Evolutionary conservation across 2,888 invertebrate species (phyloP), one percentile per base, ranked within the genome.

Genomic region (Acleris literana): DNA sequence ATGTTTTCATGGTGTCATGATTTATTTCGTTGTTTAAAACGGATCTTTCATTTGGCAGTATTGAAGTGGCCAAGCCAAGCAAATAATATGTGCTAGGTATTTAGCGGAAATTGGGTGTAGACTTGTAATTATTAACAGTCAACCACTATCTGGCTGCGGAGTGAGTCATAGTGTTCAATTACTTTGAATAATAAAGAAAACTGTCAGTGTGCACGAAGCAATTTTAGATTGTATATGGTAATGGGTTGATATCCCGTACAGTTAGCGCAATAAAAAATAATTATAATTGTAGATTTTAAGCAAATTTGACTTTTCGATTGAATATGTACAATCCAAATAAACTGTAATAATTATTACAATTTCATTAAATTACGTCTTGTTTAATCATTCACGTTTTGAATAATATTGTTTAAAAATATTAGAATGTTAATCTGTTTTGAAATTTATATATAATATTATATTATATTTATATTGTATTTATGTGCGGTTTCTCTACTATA

Each of bases 321-420:
- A 85, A 81, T 84, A 81, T 92, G 88, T 90, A 92, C 90, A 90
- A 89, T 87, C 88, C 83, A 82, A 84, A 88, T 90, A 91, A 91
- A 90, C 89, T 90, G 88, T 91, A 89, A 86, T 39, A 3, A 39
- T 4, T 79, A 81, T 86, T 85, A 78, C 74, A 71, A 83, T 81
- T 84, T 83, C 79, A 82, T 84, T 70, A 64, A 57, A 63, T 70
- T 83, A 71, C 73, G 77, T 77, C 80, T 73, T 74, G 78, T 77
- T 75, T 74, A 63, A 63, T 67, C 61, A 33, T 69, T 80, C 76
- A 73, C 70, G 75, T 76, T 74, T 72, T 71, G 62, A 33, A 33
- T 33, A 61, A 77, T 83, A 86, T 87, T 82, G 84, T 89, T 89
- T 88, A 79, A 77, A 79, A 78, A 20, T 84, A 81, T 87, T 86